Evolutionary conservation across 2,888 invertebrate species (phyloP), one percentile per base, ranked within the genome.

Genomic region (Dioctria rufipes): DNA sequence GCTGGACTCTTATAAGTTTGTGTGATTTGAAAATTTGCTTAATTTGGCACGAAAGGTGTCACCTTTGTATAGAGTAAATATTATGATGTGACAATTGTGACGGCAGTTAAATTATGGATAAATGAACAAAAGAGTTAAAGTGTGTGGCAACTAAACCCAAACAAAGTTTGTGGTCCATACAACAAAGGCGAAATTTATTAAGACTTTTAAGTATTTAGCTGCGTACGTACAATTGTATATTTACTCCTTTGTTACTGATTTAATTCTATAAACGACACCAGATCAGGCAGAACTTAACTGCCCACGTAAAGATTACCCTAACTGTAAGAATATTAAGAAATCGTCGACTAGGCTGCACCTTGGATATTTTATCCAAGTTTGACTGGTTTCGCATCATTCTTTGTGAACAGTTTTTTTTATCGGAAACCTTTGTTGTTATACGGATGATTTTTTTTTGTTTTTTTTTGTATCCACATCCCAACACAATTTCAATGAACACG

Each of bases 1-100:
- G 66, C 5, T 66, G n/a, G 25, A 40, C 46, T 9, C 37, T 69
- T 5, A 8, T 49, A 37, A 9, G 51, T 13, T 69, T 49, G 69
- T 11, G 51, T 69, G 69, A 5, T 66, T n/a, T 42, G n/a, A 66
- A 66, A 25, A 43, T 66, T 66, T 66, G 1, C 69, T 69, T 69
- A 51, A 49, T 69, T 69, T 69, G 25, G 46, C 69, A 69, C 69
- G 49, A 69, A 69, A 69, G 13, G 37, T 25, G 9, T 46, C 39
- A 49, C 46, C 25, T 51, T 51, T 69, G 25, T 25, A 25, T 0
- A 1, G 9, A 8, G 39, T 37, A 69, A 5, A 37, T 25, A 25
- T 25, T 25, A 25, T 25, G 25, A 37, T 8, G 69, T 46, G 69
- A 69, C 49, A 69, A 69, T 69, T 69, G 69, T 49, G 37, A 37